phyloP scores from a whole-genome alignment of 2,113 vertebrate genomes.

The Pao palembangensis region DNA sequence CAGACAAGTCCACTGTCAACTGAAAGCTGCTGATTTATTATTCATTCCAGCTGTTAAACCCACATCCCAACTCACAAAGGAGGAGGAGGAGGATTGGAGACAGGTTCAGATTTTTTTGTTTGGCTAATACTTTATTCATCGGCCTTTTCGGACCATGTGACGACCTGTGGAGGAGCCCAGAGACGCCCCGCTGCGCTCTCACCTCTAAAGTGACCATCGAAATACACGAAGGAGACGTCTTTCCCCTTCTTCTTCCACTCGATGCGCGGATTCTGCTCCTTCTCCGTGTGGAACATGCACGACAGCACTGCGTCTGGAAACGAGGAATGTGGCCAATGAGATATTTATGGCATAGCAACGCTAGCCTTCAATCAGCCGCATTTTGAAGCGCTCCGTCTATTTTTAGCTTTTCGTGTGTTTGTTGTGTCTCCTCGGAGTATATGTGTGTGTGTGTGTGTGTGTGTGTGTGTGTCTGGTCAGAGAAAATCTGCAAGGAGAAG shows the following conservation, averaged over 20 bases:
- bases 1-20: background rate
- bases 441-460: too few relatives aligned
- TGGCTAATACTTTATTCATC: background rate
- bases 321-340: conserved; percentile 8
- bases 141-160: too few relatives aligned
- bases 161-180: too few relatives aligned
- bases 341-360: conserved; percentile 27
- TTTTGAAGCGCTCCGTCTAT: conserved; percentile 38
- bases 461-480: conserved; percentile 18
- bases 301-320: conserved; percentile 81
- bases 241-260: conserved; percentile 90
- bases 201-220: conserved; percentile 81
- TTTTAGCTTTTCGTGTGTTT: conserved; percentile 29
- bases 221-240: conserved; percentile 87
- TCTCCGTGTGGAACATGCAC: conserved; percentile 81
- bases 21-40: conserved; percentile 30
- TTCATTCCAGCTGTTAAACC: conserved; percentile 23
- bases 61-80: conserved; percentile 11
- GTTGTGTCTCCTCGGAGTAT: too few relatives aligned
- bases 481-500: conserved; percentile 9
- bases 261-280: conserved; percentile 76
- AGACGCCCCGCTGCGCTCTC: conserved; percentile 14
- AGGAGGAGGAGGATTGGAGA: conserved; percentile 11
- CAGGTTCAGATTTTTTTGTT: conserved; percentile 12
- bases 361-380: conserved; percentile 21